A percentile compares a stretch with the other conserved stretches of the same genome.
Conservation (phyloP, 2,888 invertebrate species). For the Fragum fragum region DNA sequence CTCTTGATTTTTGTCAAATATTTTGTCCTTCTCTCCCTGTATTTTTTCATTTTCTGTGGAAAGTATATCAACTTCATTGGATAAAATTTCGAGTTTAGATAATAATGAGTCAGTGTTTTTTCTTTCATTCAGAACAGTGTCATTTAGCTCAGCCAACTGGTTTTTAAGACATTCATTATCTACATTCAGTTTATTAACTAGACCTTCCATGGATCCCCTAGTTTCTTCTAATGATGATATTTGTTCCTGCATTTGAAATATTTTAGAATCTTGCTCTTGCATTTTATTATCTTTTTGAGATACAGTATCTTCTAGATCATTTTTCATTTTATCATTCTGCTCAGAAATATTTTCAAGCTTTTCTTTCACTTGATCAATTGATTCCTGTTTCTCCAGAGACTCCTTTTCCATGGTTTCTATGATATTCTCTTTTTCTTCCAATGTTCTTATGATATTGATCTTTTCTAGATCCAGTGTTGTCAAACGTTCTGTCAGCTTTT, state of each 20-base stretch:
- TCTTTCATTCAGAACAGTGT: not conserved
- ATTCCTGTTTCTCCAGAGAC: slow-evolving; percentile 37
- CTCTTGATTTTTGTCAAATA: slow-evolving; percentile 2
- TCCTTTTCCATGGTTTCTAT: slow-evolving; percentile 48
- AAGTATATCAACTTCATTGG: slow-evolving; percentile 10
- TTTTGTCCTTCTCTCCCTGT: slow-evolving; percentile 17
- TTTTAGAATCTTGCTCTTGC: not conserved
- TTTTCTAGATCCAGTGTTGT: slow-evolving; percentile 62
- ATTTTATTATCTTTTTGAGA: not conserved
- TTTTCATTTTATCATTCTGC: slow-evolving; percentile 11
- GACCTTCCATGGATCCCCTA: not conserved
- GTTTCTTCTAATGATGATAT: not conserved
- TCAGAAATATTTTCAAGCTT: slow-evolving; percentile 37
- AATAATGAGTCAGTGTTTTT: slow-evolving; percentile 24
- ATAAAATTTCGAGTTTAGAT: slow-evolving; percentile 7
- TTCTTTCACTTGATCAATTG: slow-evolving; percentile 47
- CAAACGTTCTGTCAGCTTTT: slow-evolving; percentile 48
- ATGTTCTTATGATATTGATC: slow-evolving; percentile 19
- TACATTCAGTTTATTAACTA: not conserved
- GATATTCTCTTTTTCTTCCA: slow-evolving; percentile 57
- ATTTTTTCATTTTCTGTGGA: slow-evolving; percentile 11
- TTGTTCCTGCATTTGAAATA: slow-evolving; percentile 7
- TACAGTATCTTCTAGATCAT: slow-evolving; percentile 23
- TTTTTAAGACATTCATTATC: slow-evolving; percentile 24
- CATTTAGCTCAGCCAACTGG: slow-evolving; percentile 12